Evolutionary conservation across 1,140 invertebrate genomes (phyloP), one percentile per base, ranked within the genome.

Genomic region (Orchesella cincta): DNA sequence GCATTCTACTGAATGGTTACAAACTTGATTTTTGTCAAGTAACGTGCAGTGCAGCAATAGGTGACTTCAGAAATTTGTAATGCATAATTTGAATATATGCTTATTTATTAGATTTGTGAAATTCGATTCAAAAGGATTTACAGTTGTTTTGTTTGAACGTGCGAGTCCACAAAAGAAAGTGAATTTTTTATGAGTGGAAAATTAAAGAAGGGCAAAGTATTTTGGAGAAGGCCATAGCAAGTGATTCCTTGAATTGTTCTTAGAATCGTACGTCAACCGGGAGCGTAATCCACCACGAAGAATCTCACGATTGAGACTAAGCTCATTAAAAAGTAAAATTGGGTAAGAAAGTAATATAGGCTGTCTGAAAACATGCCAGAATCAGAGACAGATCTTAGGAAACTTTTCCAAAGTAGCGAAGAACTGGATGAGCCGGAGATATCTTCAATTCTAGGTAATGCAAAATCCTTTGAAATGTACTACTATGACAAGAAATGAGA

Each of bases 351-450:
- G 62, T 33, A 67, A 67, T 67, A 67, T 31, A 26, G 8, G 29
- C n/a, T 31, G 26, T 67, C 33, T 33, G 31, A 16, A 67, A 2
- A 31, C 52, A 77, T 75, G 75, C 67, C 73, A 33, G 62, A 67
- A 71, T 39, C 39, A 35, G 76, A 75, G 1, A 70, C 23, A 16
- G 73, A 78, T 76, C 33, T 79, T 2, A 34, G 73, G 0, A 76
- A 79, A 33, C 54, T 82, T 26, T 80, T 82, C 52, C 35, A 74
- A 67, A 75, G 52, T n/a, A 74, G 70, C 26, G 78, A 82, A 16
- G 81, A 82, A 64, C 34, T 79, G 20, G 20, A 33, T 1, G 76
- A 77, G n/a, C 77, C 76, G 0, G 81, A 80, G 51, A 77, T 77
- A 67, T 34, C 64, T 2, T 28, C 34, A 16, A 67, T 82, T 29